Conservation (phyloP, 2,113 vertebrate genomes). For the Pangasianodon hypophthalmus region DNA sequence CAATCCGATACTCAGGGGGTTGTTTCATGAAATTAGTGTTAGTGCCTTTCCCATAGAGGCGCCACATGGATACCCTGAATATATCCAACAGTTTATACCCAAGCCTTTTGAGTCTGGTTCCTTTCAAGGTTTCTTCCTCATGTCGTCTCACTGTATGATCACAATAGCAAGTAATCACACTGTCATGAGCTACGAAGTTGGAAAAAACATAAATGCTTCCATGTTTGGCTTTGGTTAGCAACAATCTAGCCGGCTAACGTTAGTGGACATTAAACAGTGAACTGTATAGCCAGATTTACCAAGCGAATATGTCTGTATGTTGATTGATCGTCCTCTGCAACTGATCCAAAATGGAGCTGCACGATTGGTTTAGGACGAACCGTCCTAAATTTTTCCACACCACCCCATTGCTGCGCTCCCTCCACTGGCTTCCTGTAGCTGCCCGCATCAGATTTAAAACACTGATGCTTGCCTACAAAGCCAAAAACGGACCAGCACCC, state of each 20-base stretch:
- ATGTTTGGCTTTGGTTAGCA: background rate
- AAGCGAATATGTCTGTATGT: background rate
- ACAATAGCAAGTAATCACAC: background rate
- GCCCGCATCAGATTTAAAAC: too few relatives aligned
- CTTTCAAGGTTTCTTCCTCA: background rate
- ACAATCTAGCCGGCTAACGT: background rate
- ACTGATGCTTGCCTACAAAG: too few relatives aligned
- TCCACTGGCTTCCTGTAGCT: too few relatives aligned
- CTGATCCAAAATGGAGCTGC: too few relatives aligned
- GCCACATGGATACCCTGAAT: background rate
- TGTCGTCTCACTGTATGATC: background rate
- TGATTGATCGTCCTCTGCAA: too few relatives aligned
- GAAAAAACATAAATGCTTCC: background rate
- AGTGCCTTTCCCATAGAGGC: background rate
- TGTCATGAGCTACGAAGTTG: background rate
- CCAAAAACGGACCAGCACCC: too few relatives aligned
- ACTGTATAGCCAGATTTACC: background rate
- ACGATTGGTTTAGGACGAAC: too few relatives aligned
- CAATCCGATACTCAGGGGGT: background rate
- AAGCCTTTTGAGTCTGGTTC: background rate
- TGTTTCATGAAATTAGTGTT: conserved; percentile 17
- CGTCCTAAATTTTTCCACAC: too few relatives aligned
- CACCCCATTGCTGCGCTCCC: too few relatives aligned
- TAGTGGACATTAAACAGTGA: too few relatives aligned
- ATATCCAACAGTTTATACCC: background rate